Evolutionary conservation across 2,888 invertebrate genomes (phyloP).

Genomic region (Tenthredo notha): DNA sequence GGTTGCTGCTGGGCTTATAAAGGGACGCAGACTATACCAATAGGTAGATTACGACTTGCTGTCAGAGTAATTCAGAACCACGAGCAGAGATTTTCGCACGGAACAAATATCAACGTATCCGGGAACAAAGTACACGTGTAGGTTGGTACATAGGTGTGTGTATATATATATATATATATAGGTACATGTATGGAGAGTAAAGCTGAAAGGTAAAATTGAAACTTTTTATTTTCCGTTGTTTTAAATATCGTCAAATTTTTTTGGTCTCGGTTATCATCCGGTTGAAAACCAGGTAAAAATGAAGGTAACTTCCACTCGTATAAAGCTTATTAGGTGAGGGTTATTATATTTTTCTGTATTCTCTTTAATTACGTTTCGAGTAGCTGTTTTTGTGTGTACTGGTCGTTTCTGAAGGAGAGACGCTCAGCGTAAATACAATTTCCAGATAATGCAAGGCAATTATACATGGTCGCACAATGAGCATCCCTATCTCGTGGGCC

Average conservation of each 20-base stretch:
- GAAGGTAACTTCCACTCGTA: not conserved
- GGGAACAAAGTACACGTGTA: not conserved
- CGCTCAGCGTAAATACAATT: slow-evolving; percentile 53
- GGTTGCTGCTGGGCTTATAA: slow-evolving; percentile 13
- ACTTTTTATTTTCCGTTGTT: not conserved
- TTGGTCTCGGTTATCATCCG: not conserved
- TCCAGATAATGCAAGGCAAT: slow-evolving; percentile 56
- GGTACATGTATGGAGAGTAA: slow-evolving; percentile 12
- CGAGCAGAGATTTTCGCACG: slow-evolving; percentile 20
- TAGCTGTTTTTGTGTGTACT: slow-evolving; percentile 55
- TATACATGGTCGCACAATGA: slow-evolving; percentile 56
- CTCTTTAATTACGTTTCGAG: slow-evolving; percentile 54
- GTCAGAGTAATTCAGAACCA: slow-evolving; percentile 23
- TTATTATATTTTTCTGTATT: slow-evolving; percentile 45
- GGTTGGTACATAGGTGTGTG: not conserved
- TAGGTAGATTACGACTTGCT: slow-evolving; percentile 37
- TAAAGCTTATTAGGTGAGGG: slow-evolving; percentile 37
- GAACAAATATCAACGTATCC: slow-evolving; percentile 34
- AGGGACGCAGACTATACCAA: slow-evolving; percentile 36
- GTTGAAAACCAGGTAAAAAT: not conserved
- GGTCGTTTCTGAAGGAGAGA: slow-evolving; percentile 37
- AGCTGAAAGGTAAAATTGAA: not conserved
- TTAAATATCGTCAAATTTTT: slow-evolving; percentile 11
- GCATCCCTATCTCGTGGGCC: slow-evolving; percentile 49
- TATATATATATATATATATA: not conserved